phyloP scores from a whole-genome alignment of 2,797 vertebrate genomes.

The Semotilus atromaculatus region DNA sequence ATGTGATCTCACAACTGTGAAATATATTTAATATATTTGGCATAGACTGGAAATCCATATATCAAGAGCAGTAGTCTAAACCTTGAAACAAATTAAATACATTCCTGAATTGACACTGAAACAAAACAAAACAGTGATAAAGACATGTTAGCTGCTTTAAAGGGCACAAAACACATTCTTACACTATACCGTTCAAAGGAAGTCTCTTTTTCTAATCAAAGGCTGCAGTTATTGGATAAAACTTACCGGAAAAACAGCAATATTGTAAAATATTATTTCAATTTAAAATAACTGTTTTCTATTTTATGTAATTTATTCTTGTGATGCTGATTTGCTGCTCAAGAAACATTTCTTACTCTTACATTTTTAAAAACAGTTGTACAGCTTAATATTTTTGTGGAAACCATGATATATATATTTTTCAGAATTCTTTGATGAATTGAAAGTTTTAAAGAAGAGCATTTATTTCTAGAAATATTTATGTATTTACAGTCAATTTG shows the following conservation, averaged over 20 bases:
- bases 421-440: no score
- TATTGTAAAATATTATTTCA: neutral
- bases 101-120: neutral
- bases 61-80: neutral
- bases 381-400: no score
- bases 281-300: neutral
- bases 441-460: no score
- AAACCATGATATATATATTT: no score
- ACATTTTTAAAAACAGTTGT: no score
- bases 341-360: no score
- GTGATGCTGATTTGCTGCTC: no score
- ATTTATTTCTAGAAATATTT: no score
- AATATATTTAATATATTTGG: constrained; percentile 9
- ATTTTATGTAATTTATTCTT: neutral
- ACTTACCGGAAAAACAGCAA: neutral
- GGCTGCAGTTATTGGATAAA: neutral
- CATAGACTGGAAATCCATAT: neutral
- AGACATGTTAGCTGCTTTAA: neutral
- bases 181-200: neutral
- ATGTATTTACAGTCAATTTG: no score
- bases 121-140: neutral
- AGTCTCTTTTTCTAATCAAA: neutral
- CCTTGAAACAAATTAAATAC: neutral
- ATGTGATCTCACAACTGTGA: constrained; percentile 19
- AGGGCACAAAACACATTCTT: neutral